Base-by-base conservation (phyloP, 1,140 invertebrate genomes). In the Drosophila pruinosa region DNA sequence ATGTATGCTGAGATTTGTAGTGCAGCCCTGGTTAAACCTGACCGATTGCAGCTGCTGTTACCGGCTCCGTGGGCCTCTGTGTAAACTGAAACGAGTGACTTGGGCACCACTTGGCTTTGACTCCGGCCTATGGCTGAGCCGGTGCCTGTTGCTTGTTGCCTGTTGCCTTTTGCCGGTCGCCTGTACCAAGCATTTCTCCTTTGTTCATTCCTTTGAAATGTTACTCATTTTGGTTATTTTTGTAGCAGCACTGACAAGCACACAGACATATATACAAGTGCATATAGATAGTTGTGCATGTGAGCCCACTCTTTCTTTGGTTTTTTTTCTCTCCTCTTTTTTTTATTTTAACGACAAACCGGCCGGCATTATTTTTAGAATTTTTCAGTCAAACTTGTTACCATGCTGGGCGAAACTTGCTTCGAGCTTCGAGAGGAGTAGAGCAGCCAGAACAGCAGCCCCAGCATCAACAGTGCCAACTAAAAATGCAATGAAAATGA, bases 291-390 rank as follows among this genome's bases (percentile, higher is more conserved):
- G 58, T 54, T 64, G 34, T 54, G 54, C 22, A 59, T 65, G 74
- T 83, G 65, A 47, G 70, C 74, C 43, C 77, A 83, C 64, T 64
- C 71, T 67, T 78, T 67, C 62, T 59, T 78, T 72, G 41, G 39
- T 63, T 62, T 59, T 71, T 34, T 67, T 74, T 75, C 43, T 53
- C 53, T 72, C 19, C 70, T 72, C 50, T 47, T 59, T 67, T 31
- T 54, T 78, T 61, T 83, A 65, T 76, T 63, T 68, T 72, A 88
- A 78, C 82, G 75, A 88, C 78, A 82, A 88, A 88, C 82, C 82
- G 74, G 78, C 82, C 78, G 82, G 82, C 67, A 72, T 88, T 88
- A 88, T 88, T 88, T 88, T 88, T 88, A 88, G 82, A 88, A 86
- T 82, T 78, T 82, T 81, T 88, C 74, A 86, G 77, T 68, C 58